Evolutionary conservation across 1,140 invertebrate genomes (phyloP), one percentile per base, ranked within the genome.

Genomic region (Zaprionus davidi): DNA sequence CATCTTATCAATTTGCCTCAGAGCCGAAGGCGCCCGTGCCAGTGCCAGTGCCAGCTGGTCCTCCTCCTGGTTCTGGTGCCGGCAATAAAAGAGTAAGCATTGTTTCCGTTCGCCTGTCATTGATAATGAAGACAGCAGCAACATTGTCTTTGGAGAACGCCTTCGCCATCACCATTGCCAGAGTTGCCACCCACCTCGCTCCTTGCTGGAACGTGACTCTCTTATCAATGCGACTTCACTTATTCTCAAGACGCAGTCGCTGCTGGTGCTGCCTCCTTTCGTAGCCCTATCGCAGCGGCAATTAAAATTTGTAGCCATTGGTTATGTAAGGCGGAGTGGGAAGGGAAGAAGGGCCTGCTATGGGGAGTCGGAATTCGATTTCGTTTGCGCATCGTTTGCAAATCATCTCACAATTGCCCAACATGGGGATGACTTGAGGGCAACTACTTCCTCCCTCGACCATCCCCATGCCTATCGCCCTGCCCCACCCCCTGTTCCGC

Each of bases 41-140:
- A 11, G 7, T 4, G 9, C 7, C 46, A 51, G 12, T 22, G 22
- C 46, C 38, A 11, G n/a, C 28, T 38, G 11, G 15, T 49, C 2
- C 58, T 63, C n/a, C 28, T 46, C 17, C 53, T 46, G 12, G 64
- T 56, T 55, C 22, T 22, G 28, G 69, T 63, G 7, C 13, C 67
- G 66, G 85, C 85, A 82, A 85, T 82, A 85, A 90, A 88, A 90
- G 82, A 85, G 85, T 90, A 90, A 90, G 79, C 85, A 90, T 90
- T 90, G 85, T 57, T 87, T 82, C 76, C 70, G 70, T 71, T 77
- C 60, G 44, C 34, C 71, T 84, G 72, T 82, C 81, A 85, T 77
- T 90, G 85, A 90, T 90, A 90, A 90, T 90, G 82, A 90, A 90
- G 85, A 90, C 85, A 80, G 78, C 78, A 77, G 75, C 78, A 90